Evolutionary conservation across 2,113 vertebrate genomes (phyloP).

Genomic region (Rousettus leschenaultii): DNA sequence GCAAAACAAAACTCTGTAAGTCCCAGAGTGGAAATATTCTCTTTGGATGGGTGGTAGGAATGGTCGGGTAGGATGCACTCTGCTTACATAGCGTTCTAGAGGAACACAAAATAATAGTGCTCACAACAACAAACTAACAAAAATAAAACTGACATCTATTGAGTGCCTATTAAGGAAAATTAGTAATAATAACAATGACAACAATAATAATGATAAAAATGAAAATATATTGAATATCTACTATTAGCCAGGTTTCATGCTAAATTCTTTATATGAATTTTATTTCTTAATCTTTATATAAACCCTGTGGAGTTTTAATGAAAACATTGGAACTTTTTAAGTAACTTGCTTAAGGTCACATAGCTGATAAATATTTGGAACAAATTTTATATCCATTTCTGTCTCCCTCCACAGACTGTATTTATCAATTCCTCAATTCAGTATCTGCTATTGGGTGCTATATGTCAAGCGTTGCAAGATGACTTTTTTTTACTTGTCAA

Average conservation of each 20-base stretch:
- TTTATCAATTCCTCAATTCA: background rate
- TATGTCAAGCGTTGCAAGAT: background rate
- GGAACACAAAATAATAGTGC: background rate
- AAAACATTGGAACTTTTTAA: background rate
- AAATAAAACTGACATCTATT: background rate
- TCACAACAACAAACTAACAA: background rate
- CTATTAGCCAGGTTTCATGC: background rate
- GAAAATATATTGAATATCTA: background rate
- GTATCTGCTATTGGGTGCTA: background rate
- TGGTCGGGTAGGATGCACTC: rapidly evolving
- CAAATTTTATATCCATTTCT: background rate
- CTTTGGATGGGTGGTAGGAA: background rate
- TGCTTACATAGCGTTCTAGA: background rate
- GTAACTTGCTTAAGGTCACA: background rate
- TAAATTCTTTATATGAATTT: background rate
- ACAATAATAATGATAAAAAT: background rate
- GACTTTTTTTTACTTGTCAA: background rate
- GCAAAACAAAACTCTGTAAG: background rate
- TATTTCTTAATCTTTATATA: constrained; percentile 3
- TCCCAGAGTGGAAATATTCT: background rate
- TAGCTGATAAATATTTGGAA: background rate
- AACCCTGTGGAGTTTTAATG: background rate
- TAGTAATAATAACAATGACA: background rate
- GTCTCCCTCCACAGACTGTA: background rate
- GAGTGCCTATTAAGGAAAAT: background rate